phyloP scores from a whole-genome alignment of 35 echinoderm and acorn worm genomes.

The Lytechinus variegatus region DNA sequence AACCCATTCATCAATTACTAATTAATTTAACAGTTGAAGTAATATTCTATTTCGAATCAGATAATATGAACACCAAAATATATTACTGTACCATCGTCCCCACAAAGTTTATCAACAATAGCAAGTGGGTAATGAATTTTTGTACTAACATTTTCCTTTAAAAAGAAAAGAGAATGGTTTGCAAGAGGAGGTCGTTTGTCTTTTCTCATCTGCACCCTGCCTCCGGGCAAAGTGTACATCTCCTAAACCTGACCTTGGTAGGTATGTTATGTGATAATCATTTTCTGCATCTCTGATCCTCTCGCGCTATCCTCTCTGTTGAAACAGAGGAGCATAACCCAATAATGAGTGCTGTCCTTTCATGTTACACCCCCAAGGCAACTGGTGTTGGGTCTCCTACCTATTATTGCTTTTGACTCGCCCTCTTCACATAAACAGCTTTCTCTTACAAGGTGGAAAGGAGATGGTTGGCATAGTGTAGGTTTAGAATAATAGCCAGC shows the following conservation, averaged over 20 bases:
- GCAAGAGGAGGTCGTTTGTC: not conserved
- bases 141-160: not conserved
- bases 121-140: not conserved
- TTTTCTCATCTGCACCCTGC: not conserved
- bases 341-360: not conserved
- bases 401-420: not conserved
- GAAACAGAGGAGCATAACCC: slow-evolving; percentile 1
- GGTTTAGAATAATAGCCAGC: not conserved
- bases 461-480: not conserved
- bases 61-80: not conserved
- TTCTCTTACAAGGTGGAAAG: not conserved
- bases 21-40: not conserved
- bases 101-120: not conserved
- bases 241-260: slow-evolving; percentile 8
- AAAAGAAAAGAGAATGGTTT: not conserved
- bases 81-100: not conserved
- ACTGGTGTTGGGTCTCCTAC: not conserved
- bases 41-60: not conserved
- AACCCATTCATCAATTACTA: no score
- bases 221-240: not conserved
- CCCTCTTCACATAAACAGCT: not conserved
- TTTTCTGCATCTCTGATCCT: not conserved
- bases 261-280: not conserved
- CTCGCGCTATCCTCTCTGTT: not conserved
- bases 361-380: not conserved